Percentiles rank a stretch among this genome's conserved stretches.
phyloP scores from a whole-genome alignment of 1,140 invertebrate genomes.

The Brachionus asplanchnoidis region DNA sequence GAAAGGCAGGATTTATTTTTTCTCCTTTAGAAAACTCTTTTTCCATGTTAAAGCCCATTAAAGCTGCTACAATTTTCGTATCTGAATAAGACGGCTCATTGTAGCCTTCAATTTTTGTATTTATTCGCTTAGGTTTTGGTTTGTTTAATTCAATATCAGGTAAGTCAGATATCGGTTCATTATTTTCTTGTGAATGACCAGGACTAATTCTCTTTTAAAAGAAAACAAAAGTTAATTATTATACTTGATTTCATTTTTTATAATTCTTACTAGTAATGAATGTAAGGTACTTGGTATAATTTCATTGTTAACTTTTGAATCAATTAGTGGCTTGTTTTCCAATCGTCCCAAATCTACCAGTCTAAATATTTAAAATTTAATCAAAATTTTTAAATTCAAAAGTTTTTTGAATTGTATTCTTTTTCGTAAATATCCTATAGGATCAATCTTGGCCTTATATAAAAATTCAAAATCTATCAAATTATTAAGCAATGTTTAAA shows the following conservation, averaged over 20 bases:
- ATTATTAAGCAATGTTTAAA: no score
- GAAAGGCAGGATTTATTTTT: background rate
- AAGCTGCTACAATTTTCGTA: background rate
- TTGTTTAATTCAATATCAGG: background rate
- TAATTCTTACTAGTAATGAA: background rate
- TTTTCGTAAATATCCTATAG: no score
- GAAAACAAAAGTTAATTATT: background rate
- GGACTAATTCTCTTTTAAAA: background rate
- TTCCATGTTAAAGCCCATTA: background rate
- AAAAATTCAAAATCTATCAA: no score
- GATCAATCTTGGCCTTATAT: no score
- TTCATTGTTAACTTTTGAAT: background rate
- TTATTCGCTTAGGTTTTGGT: background rate
- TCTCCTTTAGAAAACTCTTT: background rate
- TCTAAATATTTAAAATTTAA: background rate
- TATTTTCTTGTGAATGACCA: no score
- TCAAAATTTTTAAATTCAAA: background rate
- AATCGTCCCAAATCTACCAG: background rate
- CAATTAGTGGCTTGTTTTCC: background rate
- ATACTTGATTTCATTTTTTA: background rate
- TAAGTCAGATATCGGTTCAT: background rate
- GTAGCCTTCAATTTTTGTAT: background rate
- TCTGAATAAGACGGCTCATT: background rate
- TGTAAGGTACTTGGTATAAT: background rate
- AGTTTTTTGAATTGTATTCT: no score